Evolutionary conservation across 2,113 vertebrate genomes (phyloP).

Genomic region (Anas platyrhynchos): DNA sequence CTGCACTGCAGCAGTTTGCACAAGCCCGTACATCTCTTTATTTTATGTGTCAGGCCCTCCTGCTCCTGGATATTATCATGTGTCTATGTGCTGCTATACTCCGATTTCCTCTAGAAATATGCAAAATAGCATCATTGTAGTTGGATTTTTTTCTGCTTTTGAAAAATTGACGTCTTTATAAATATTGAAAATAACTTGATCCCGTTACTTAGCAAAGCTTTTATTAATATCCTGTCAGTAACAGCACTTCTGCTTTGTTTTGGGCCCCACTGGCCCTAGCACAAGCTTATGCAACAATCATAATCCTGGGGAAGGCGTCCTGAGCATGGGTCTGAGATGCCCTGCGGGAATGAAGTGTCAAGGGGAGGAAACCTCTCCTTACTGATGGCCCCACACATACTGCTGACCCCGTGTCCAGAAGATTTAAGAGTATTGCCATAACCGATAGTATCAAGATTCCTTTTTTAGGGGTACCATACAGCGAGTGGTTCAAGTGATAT

Average conservation of each 20-base stretch:
- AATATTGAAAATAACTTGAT: background rate
- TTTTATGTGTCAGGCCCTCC: constrained; percentile 17
- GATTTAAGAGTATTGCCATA: background rate
- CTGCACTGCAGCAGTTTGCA: background rate
- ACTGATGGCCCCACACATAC: background rate
- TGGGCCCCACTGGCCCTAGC: background rate
- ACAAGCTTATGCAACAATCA: background rate
- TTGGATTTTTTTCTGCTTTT: constrained; percentile 24
- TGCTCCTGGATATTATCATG: background rate
- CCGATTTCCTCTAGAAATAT: constrained; percentile 8
- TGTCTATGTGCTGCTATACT: background rate
- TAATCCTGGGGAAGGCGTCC: background rate
- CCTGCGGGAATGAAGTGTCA: background rate
- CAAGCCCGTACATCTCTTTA: background rate
- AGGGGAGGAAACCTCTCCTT: background rate
- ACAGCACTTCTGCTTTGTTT: background rate
- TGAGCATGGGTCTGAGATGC: rapidly evolving
- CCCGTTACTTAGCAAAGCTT: constrained; percentile 8
- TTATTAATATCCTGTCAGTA: background rate
- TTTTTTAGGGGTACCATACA: background rate
- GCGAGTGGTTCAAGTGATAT: rapidly evolving
- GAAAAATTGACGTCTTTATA: constrained; percentile 18
- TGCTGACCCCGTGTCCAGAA: background rate
- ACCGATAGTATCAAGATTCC: background rate
- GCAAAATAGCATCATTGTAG: background rate